phyloP scores from a whole-genome alignment of 1,140 invertebrate genomes.

The Psilanteris sp. region DNA sequence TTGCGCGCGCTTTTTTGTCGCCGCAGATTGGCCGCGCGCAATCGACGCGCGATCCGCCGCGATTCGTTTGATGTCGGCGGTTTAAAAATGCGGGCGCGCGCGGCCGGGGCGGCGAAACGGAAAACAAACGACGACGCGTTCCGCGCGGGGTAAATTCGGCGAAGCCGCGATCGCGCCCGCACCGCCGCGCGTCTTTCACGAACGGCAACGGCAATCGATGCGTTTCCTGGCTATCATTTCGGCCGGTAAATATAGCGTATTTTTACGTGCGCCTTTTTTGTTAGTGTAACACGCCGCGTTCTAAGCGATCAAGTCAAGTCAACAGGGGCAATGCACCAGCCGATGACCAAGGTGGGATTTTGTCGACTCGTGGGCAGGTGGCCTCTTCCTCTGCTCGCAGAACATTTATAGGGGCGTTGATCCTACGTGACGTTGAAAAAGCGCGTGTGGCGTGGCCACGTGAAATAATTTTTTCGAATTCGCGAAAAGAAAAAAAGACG shows the following conservation, averaged over 20 bases:
- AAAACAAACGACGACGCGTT: too few relatives aligned
- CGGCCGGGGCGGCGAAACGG: too few relatives aligned
- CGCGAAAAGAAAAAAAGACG: not conserved
- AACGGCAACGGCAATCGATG: too few relatives aligned
- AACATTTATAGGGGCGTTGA: slow-evolving; percentile 80
- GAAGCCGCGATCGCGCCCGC: too few relatives aligned
- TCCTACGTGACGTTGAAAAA: slow-evolving; percentile 72
- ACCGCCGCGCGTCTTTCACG: too few relatives aligned
- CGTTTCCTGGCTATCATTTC: slow-evolving; percentile 50
- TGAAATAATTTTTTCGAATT: slow-evolving; percentile 57
- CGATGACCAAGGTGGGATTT: slow-evolving; percentile 69
- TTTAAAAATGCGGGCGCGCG: too few relatives aligned
- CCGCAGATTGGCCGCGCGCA: too few relatives aligned
- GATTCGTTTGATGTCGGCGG: too few relatives aligned
- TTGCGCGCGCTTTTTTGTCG: too few relatives aligned
- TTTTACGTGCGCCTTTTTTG: slow-evolving; percentile 51
- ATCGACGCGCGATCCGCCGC: too few relatives aligned
- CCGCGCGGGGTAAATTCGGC: too few relatives aligned
- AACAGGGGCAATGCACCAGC: slow-evolving; percentile 78
- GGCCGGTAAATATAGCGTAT: slow-evolving; percentile 43
- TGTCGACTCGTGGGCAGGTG: slow-evolving; percentile 77
- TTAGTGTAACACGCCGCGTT: slow-evolving; percentile 57
- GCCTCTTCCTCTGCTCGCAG: slow-evolving; percentile 75
- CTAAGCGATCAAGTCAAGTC: slow-evolving; percentile 75
- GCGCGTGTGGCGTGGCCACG: slow-evolving; percentile 49